Base-by-base conservation (phyloP, 2,113 vertebrate genomes). In the Xiphias gladius region DNA sequence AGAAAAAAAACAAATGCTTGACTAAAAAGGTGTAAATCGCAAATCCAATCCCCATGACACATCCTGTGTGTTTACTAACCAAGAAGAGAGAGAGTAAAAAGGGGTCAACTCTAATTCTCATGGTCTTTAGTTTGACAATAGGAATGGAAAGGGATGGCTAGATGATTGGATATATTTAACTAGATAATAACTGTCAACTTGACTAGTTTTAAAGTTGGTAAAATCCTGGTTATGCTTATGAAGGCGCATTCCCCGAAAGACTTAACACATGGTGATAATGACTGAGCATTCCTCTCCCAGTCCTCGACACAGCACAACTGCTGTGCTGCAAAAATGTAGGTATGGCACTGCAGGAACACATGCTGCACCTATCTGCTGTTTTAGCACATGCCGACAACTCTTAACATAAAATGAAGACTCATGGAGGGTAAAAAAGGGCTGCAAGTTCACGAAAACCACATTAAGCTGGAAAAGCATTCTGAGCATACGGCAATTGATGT, bases 101-200 rank as follows among this genome's bases (percentile, higher is more conserved):
- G 0, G 11, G 35, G 69, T 82, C 41, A 54, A 7, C 3, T 3
- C 1, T 75, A 69, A 89, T 57, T 75, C 55, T 19, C 5, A 3
- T 28, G 57, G 46, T 73, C 73, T 82, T 70, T 26, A 50, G 48
- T 76, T 67, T 74, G 68, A 81, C 69, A 79, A 74, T 11, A 52
- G 62, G 67, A 74, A 73, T 63, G 16, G 41, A 35, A 32, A 19
- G 26, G 4, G 37, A 35, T 13, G 37, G 61, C 58, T 17, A 65
- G 30, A 87, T 76, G 41, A 39, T 30, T 64, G 30, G 12, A 39
- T 68, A 20, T n/a, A 64, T 64, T 76, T 50, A 5, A 0, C 32
- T 58, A 7, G 16, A 70, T 48, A 52, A 79, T 26, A 77, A 72
- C n/a, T n/a, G n/a, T n/a, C n/a, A n/a, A n/a, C n/a, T n/a, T n/a